phyloP scores from a whole-genome alignment of 2,797 vertebrate genomes.

The Sciurus carolinensis region DNA sequence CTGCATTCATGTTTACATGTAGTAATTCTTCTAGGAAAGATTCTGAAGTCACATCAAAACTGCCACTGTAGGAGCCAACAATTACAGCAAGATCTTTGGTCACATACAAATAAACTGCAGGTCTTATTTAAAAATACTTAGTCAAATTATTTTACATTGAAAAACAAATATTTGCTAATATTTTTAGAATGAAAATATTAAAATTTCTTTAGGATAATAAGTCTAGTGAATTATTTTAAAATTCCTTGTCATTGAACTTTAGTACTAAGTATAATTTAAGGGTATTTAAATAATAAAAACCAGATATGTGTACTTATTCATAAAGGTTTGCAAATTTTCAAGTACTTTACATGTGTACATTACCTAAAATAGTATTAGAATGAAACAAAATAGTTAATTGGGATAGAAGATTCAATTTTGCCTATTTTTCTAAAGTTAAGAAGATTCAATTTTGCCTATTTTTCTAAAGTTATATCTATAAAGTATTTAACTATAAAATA shows the following conservation, averaged over 20 bases:
- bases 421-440: too few relatives aligned
- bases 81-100: not conserved
- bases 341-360: not conserved
- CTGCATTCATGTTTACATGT: not conserved
- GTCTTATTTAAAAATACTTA: not conserved
- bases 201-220: slow-evolving; percentile 11
- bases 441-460: not conserved
- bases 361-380: not conserved
- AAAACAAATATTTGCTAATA: slow-evolving; percentile 13
- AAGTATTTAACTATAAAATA: not conserved
- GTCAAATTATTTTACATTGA: not conserved
- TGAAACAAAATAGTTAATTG: not conserved
- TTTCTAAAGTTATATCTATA: not conserved
- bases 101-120: not conserved
- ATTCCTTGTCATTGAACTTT: not conserved
- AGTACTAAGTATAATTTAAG: not conserved
- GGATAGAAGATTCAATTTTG: too few relatives aligned
- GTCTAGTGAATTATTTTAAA: not conserved
- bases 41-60: not conserved
- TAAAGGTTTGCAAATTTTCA: not conserved
- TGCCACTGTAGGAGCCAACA: not conserved
- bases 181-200: slow-evolving; percentile 10
- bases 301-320: not conserved
- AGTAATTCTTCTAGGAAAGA: not conserved
- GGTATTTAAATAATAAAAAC: not conserved